phyloP scores from a whole-genome alignment of 2,888 invertebrate species.

The Sialis lutaria region DNA sequence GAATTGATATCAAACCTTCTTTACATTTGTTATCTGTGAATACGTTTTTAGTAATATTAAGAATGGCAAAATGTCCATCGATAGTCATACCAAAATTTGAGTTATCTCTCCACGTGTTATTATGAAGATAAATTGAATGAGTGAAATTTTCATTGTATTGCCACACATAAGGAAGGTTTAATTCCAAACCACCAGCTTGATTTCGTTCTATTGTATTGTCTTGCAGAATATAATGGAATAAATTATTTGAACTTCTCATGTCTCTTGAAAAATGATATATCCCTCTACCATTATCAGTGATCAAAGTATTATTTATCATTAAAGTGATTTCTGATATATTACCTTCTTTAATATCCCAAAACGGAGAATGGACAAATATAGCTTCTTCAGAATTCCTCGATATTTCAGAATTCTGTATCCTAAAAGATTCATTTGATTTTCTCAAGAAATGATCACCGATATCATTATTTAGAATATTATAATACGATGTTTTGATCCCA shows the following conservation, averaged over 20 bases:
- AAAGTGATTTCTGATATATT: constrained; percentile 83
- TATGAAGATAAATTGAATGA: constrained; percentile 73
- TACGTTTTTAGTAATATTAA: constrained; percentile 71
- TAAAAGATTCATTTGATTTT: constrained; percentile 75
- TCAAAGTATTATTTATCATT: constrained; percentile 68
- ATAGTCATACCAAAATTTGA: constrained; percentile 66
- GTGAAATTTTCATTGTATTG: constrained; percentile 88
- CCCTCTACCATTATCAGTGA: constrained; percentile 76
- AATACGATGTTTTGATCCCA: constrained; percentile 70
- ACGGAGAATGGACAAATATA: constrained; percentile 64
- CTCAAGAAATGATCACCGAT: constrained; percentile 70
- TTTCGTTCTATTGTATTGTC: constrained; percentile 79
- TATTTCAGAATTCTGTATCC: constrained; percentile 62
- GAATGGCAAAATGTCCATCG: constrained; percentile 84
- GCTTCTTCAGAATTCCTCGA: constrained; percentile 68
- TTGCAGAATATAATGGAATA: constrained; percentile 87
- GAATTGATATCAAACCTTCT: constrained; percentile 57
- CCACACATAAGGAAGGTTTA: constrained; percentile 87
- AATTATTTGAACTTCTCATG: constrained; percentile 86
- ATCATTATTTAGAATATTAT: constrained; percentile 75
- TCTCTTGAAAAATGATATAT: constrained; percentile 83
- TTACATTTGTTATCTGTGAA: constrained; percentile 77
- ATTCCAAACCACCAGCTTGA: constrained; percentile 67
- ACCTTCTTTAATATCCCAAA: constrained; percentile 69
- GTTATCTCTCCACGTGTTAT: constrained; percentile 78